Evolutionary conservation across 2,113 vertebrate genomes (phyloP), one percentile per base, ranked within the genome.

Genomic region (Catharus minimus): DNA sequence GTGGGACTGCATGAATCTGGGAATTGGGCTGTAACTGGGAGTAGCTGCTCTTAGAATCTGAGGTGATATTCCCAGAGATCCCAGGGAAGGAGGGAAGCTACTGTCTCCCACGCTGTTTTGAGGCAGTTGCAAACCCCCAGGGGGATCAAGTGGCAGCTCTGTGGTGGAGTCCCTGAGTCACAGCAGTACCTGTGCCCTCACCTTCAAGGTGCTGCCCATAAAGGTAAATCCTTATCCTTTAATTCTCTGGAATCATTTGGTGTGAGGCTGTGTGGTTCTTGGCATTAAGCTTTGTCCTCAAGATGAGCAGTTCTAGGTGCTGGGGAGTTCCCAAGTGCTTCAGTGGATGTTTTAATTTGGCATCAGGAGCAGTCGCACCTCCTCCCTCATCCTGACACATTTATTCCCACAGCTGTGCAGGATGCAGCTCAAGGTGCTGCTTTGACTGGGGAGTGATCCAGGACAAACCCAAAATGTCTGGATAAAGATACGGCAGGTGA

Each of bases 181-280:
- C 19, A 12, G 64, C 60, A 11, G 17, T 19, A 11, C 5, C 1
- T 33, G 32, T 49, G n/a, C 19, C 39, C 41, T 90, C 68, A 52
- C 55, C 47, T 76, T 82, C 41, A 57, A 36, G 49, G 49, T 71
- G 43, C 65, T 95, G 44, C 16, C 78, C 65, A 27, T 21, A 28
- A 71, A 75, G 52, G 79, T 82, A 82, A 86, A 92, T 92, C 87
- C 58, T 93, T 92, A 52, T 93, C 85, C 85, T 62, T 86, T 96
- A 87, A 80, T 90, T 43, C 71, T 66, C 56, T 86, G 60, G 28
- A 82, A 56, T 83, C 32, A 2, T 44, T 88, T 41, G 23, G 7
- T 26, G 41, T 23, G 49, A 65, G 80, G 13, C 53, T 71, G 4
- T 1, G 9, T 22, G 60, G 27, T 24, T 16, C 58, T 84, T 24